Percentiles rank a stretch among this genome's conserved stretches.
phyloP scores from a whole-genome alignment of 1,140 invertebrate species.

The Cydia strobilella region DNA sequence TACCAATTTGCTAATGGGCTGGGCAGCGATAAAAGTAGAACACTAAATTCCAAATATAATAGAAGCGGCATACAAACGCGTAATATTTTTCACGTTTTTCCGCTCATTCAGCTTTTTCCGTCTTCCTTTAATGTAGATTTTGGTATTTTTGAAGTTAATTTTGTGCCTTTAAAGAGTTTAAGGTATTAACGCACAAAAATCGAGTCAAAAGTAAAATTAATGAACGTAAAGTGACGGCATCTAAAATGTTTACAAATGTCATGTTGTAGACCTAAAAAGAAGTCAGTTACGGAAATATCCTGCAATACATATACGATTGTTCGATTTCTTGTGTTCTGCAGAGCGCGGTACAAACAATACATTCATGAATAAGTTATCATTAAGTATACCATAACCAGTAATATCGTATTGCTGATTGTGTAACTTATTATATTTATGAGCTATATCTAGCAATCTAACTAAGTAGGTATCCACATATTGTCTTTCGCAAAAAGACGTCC shows the following conservation, averaged over 20 bases:
- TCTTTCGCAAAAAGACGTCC: conserved; percentile 21
- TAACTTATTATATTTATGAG: conserved; percentile 1
- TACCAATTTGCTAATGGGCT: conserved; percentile 15
- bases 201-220: too few species aligned
- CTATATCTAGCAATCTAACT: background rate
- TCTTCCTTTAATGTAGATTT: too few species aligned
- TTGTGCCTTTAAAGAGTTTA: background rate
- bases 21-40: conserved; percentile 13
- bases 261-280: conserved; percentile 11
- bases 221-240: background rate
- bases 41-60: conserved; percentile 5
- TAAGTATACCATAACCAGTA: conserved; percentile 8
- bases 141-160: too few species aligned
- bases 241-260: background rate
- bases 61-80: too few species aligned
- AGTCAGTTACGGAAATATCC: conserved; percentile 42
- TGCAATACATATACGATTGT: conserved; percentile 35
- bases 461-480: background rate
- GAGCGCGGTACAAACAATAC: conserved; percentile 15
- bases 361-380: conserved; percentile 11
- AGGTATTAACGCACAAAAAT: too few species aligned
- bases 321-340: conserved; percentile 40
- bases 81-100: too few species aligned
- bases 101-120: too few species aligned
- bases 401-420: conserved; percentile 6